Base-by-base conservation (phyloP, 2,113 vertebrate genomes). In the Gallinago media region DNA sequence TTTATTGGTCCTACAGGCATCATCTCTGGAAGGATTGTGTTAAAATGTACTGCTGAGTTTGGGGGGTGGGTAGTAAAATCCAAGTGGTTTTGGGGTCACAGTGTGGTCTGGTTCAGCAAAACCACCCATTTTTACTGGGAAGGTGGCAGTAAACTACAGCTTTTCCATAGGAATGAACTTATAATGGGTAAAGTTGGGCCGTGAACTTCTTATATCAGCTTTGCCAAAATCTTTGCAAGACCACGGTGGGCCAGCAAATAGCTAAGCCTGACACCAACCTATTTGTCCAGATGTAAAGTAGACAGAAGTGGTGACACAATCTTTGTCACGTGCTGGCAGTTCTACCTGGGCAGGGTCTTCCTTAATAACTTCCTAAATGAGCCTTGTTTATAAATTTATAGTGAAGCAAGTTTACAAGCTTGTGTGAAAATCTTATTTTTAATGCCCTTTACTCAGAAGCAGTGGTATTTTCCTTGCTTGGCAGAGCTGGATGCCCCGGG, bases 81-180 rank as follows among this genome's bases (percentile, higher is more conserved):
- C 18, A 47, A 55, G 25, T 55, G 26, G 6, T 58, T 58, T 20
- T n/a, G 21, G 56, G n/a, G 13, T 58, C 32, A 10, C 22, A 13
- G 20, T 34, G 56, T 34, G 22, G n/a, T 34, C 32, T 58, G 32
- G 20, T 34, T 58, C 56, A 58, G 56, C 56, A 58, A 20, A 34
- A 34, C 22, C 56, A 58, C 11, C 23, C n/a, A n/a, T n/a, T n/a
- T n/a, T n/a, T n/a, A 1, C 47, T 1, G 0, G 11, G 44, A 27
- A 36, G 58, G 63, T 15, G 58, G 18, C 6, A 5, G 21, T 71
- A 44, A 84, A 36, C 46, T 47, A 5, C 12, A 55, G 27, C n/a
- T 67, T 85, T 50, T 12, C 15, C 36, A 6, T 1, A 34, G 68
- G 19, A 62, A 19, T 15, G 27, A 67, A 7, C 2, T 9, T 58